Evolutionary conservation across 2,113 vertebrate genomes (phyloP), one percentile per base, ranked within the genome.

Genomic region (Hippocampus abdominalis): DNA sequence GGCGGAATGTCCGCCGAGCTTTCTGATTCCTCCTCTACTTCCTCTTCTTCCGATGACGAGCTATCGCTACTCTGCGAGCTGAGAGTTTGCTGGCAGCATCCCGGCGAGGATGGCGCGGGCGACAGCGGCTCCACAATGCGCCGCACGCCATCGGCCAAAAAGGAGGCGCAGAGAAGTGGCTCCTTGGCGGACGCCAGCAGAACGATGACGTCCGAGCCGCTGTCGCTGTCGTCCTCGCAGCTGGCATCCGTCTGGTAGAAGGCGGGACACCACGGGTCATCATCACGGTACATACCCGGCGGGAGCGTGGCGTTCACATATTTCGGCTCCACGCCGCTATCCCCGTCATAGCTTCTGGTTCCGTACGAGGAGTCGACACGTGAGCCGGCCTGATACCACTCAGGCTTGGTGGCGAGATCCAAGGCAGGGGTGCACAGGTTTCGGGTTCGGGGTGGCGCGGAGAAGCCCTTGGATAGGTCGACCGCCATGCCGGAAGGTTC

Each of bases 401-500:
- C 85, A 0, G 87, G 84, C 74, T 90, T 89, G 81, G 86, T 88
- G 0, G 77, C 79, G 71, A 90, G 74, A 77, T 91, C 86, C 75
- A 83, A 25, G 62, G 82, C 78, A 46, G 90, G 84, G 6, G 80
- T 0, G 36, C 78, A 79, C 74, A 77, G 48, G 61, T 54, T 54
- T n/a, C 72, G 46, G 70, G 74, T 81, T 71, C 83, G 66, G 1
- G 85, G 76, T 21, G 42, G 74, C 36, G 74, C 73, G 0, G 81
- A 82, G 85, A 69, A 91, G 67, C 84, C 74, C 81, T 87, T 87
- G 1, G 89, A 89, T 75, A 91, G 84, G 81, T 93, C 91, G 85
- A 91, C 80, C 1, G 83, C 87, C 68, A 80, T 72, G 32, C 84
- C 68, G 62, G 81, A 44, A 1, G 86, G 87, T 76, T 82, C 82